phyloP scores from a whole-genome alignment of 1,140 invertebrate genomes.

The Globodera ellingtonae region DNA sequence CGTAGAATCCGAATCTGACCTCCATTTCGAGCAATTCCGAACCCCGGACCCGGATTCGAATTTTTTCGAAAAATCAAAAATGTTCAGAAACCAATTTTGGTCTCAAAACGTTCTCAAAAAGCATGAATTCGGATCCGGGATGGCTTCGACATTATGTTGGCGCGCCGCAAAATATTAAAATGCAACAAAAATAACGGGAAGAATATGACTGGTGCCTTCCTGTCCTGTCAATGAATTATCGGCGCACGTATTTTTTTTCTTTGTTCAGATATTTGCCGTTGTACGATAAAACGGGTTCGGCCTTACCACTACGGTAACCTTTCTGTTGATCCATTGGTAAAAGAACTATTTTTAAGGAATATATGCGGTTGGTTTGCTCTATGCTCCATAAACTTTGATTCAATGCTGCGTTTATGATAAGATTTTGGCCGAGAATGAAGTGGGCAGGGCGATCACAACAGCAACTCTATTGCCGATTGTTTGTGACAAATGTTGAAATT shows the following conservation, averaged over 20 bases:
- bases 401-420: neutral
- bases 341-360: conserved; percentile 35
- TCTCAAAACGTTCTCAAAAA: no score
- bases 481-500: neutral
- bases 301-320: conserved; percentile 16
- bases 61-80: no score
- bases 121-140: no score
- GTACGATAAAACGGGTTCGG: conserved; percentile 23
- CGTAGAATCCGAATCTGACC: no score
- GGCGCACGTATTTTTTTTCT: no score
- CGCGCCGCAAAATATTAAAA: no score
- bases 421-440: conserved; percentile 62
- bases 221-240: conserved; percentile 37
- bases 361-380: conserved; percentile 45
- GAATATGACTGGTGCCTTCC: conserved; percentile 56
- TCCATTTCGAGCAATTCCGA: no score
- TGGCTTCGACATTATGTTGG: no score
- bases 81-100: no score
- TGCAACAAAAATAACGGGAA: no score
- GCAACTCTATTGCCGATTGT: conserved; percentile 50
- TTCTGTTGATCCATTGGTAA: neutral
- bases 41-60: no score
- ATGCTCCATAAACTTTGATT: neutral
- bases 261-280: conserved; percentile 36
- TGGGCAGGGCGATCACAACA: conserved; percentile 60